These are phyloP conservation scores for Phortica magna DNA, from an alignment of 2,888 invertebrate species.

Conservation along the genomic window DNA sequence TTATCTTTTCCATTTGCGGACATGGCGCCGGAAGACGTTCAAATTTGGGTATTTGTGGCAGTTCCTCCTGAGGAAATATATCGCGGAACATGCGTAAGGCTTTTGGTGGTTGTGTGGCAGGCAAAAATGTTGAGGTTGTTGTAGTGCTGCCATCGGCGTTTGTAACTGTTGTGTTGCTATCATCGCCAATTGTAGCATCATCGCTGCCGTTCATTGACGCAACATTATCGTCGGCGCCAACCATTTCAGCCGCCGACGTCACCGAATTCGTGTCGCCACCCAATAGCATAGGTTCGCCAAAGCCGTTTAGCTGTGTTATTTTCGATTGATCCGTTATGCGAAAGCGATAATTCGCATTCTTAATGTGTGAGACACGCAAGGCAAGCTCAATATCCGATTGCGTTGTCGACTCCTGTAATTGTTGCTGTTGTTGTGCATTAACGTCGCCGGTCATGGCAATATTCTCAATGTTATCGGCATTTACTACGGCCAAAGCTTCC, in stretches of 20 bases:
- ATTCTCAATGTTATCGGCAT: slow-evolving; percentile 32
- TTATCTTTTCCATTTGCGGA: slow-evolving; percentile 79
- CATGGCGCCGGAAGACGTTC: slow-evolving; percentile 78
- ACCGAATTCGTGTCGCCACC: slow-evolving; percentile 55
- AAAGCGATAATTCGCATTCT: slow-evolving; percentile 77
- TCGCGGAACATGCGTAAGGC: slow-evolving; percentile 74
- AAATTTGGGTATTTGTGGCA: slow-evolving; percentile 77
- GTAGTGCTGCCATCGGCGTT: slow-evolving; percentile 33
- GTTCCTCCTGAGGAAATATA: slow-evolving; percentile 76
- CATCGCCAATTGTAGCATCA: slow-evolving; percentile 53
- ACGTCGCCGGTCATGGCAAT: slow-evolving; percentile 19
- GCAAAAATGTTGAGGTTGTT: slow-evolving; percentile 45
- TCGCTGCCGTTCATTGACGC: slow-evolving; percentile 60
- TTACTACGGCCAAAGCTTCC: background rate
- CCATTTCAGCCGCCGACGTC: slow-evolving; percentile 52
- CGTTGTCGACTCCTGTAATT: slow-evolving; percentile 33
- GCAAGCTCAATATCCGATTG: slow-evolving; percentile 76
- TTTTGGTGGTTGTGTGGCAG: slow-evolving; percentile 64
- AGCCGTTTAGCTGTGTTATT: slow-evolving; percentile 75
- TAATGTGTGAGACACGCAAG: slow-evolving; percentile 75
- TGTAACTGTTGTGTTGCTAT: slow-evolving; percentile 36
- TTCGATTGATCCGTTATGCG: slow-evolving; percentile 76
- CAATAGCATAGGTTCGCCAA: slow-evolving; percentile 68
- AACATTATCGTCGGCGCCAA: slow-evolving; percentile 59
- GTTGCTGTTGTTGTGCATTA: slow-evolving; percentile 49